A percentile compares a stretch with the other conserved stretches of the same genome.
Evolutionary conservation across 2,113 vertebrate genomes (phyloP).

Genomic region (Petrocephalus zakoni): DNA sequence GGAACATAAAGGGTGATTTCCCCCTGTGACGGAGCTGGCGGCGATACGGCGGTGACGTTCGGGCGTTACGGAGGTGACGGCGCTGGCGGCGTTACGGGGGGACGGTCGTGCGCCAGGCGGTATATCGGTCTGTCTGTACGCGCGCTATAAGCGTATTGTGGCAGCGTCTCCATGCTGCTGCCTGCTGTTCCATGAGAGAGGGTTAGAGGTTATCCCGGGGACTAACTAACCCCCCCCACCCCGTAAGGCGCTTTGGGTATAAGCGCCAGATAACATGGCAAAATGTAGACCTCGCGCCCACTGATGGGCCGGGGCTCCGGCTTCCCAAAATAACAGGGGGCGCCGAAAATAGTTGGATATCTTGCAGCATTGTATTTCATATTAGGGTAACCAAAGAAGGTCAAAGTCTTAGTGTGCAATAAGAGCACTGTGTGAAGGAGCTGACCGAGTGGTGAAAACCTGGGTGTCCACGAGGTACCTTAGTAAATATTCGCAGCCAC

Average conservation of each 20-base stretch:
- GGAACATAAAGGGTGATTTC: background rate
- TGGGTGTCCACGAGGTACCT: background rate
- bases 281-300: background rate
- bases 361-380: background rate
- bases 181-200: too few species aligned
- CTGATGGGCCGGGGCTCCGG: background rate
- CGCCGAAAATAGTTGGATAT: background rate
- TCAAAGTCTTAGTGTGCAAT: background rate
- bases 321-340: background rate
- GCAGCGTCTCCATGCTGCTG: too few species aligned
- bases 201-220: background rate
- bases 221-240: background rate
- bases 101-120: too few species aligned
- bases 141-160: too few species aligned
- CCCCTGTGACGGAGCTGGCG: background rate
- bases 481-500: background rate
- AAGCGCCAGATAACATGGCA: background rate
- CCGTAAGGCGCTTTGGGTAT: background rate
- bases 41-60: background rate
- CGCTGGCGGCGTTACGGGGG: too few species aligned
- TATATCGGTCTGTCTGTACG: too few species aligned
- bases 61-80: too few species aligned
- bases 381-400: slow-evolving; percentile 1
- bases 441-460: background rate
- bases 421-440: background rate